Conservation (phyloP, 2,797 vertebrate genomes). For the Neosalanx taihuensis region DNA sequence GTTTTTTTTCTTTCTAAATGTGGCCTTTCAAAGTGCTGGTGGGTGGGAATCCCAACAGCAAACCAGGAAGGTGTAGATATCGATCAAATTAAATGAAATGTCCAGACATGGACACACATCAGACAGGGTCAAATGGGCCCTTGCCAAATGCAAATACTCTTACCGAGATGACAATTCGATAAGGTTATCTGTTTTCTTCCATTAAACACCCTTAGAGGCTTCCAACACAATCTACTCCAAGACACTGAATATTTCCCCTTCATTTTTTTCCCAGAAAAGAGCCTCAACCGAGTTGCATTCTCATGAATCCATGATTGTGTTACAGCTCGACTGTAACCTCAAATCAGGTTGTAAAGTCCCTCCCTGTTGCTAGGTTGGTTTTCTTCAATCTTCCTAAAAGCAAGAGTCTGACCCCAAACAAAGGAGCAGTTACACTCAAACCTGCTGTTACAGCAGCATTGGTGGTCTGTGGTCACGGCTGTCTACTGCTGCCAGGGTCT, state of each 20-base stretch:
- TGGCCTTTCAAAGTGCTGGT: background rate
- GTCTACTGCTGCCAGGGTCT: background rate
- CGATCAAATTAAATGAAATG: background rate
- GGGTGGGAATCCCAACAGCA: background rate
- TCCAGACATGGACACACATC: background rate
- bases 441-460: background rate
- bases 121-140: background rate
- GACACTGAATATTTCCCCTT: background rate
- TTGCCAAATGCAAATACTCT: background rate
- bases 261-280: slow-evolving; percentile 27
- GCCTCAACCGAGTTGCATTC: background rate
- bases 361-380: slow-evolving; percentile 19
- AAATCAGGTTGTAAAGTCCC: slow-evolving; percentile 32
- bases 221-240: background rate
- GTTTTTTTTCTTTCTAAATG: background rate
- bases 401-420: slow-evolving; percentile 26
- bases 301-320: slow-evolving; percentile 16
- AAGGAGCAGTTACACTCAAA: slow-evolving; percentile 1
- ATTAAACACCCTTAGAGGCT: no score
- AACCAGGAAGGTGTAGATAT: background rate
- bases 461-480: background rate
- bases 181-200: background rate
- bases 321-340: slow-evolving; percentile 23
- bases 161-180: background rate
- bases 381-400: slow-evolving; percentile 48